A percentile compares a stretch with the other conserved stretches of the same genome.
Evolutionary conservation across 2,113 vertebrate species (phyloP).

Genomic region (Pica pica): DNA sequence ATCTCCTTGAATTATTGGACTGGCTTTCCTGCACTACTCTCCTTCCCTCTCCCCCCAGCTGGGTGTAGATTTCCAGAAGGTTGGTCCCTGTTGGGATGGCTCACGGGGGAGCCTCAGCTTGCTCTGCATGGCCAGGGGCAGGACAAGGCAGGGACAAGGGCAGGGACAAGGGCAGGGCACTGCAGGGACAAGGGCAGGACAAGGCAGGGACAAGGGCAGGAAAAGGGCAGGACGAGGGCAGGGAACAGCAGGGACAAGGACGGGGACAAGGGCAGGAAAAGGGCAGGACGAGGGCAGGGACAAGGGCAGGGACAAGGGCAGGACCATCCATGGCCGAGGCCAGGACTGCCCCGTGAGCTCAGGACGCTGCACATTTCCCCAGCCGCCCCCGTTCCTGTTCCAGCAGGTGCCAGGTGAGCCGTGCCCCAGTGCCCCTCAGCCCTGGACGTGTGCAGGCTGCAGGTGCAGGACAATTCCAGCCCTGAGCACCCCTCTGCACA

Average conservation of each 20-base stretch:
- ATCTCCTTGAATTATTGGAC: too few relatives aligned
- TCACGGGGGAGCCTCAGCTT: rapidly evolving
- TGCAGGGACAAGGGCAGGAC: not conserved
- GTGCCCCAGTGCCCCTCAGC: not conserved
- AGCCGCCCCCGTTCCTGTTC: rapidly evolving
- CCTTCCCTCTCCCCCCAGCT: not conserved
- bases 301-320: not conserved
- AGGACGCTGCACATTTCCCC: rapidly evolving
- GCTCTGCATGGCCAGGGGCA: not conserved
- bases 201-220: rapidly evolving
- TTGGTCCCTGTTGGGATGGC: rapidly evolving
- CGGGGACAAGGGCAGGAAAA: not conserved
- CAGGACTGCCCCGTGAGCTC: not conserved
- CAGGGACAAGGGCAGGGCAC: not conserved
- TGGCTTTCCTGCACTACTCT: not conserved
- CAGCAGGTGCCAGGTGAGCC: rapidly evolving
- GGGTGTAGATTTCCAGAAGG: not conserved
- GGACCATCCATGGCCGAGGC: not conserved
- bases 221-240: not conserved
- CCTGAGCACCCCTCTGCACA: not conserved
- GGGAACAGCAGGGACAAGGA: not conserved
- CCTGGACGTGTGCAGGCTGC: rapidly evolving
- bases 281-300: too few relatives aligned
- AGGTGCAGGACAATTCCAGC: rapidly evolving
- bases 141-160: not conserved